Base-by-base conservation (phyloP, 2,797 vertebrate species). In the Arnoldichthys spilopterus region DNA sequence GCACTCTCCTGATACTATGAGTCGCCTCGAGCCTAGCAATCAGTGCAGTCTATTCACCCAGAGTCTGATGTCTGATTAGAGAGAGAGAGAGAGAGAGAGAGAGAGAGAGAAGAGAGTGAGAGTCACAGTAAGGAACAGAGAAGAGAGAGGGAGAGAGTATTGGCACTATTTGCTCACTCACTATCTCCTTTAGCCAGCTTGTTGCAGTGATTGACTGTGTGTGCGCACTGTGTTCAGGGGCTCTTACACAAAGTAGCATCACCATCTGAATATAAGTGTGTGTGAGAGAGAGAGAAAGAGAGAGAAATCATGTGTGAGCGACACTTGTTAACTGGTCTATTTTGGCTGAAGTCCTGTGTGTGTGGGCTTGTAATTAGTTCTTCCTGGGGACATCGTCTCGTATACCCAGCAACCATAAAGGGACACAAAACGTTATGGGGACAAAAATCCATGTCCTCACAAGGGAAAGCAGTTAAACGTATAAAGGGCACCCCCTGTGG, bases 41-140 rank as follows among this genome's bases (percentile, higher is more conserved):
- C 30, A n/a, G 18, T 11, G 32, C 61, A 63, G 61, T 63, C 47
- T 32, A 18, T 51, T 28, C 22, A 24, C 24, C 40, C 43, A 70
- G n/a, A 68, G 24, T 26, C n/a, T 72, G n/a, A n/a, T n/a, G n/a
- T n/a, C n/a, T n/a, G n/a, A n/a, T n/a, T n/a, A n/a, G n/a, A n/a
- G n/a, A n/a, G 69, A 34, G 73, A 74, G 43, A 72, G 15, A 69
- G n/a, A 16, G 11, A 28, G 47, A 45, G 18, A 45, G 15, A 40
- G 40, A 64, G 28, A 30, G 49, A 12, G 70, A 24, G 53, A 24
- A 49, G 47, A 49, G 47, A 49, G 47, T 16, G 47, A 49, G 47
- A 49, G 47, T 16, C 16, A 53, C 16, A n/a, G n/a, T 40, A 8
- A 30, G 32, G 40, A 22, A 16, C n/a, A 13, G 71, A 26, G 54